Base-by-base conservation (phyloP, 2,888 invertebrate species). In the Oxytorus armatus region DNA sequence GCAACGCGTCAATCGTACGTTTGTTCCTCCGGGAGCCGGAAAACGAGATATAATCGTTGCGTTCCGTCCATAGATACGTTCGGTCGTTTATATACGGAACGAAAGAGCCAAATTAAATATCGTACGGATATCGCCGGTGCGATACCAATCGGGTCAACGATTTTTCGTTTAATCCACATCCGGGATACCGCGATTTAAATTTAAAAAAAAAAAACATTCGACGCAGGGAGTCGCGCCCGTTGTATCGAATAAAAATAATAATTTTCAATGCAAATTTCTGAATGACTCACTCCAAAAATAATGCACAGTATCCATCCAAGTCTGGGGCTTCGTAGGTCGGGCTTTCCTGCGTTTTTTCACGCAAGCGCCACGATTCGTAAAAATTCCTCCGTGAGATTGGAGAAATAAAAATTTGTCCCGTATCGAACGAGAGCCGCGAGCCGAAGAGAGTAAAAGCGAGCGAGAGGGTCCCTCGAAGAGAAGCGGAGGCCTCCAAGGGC, bases 291-390 rank as follows among this genome's bases (percentile, higher is more conserved):
- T 91, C 91, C 90, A 90, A 87, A 91, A 90, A 90, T 91, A 90
- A 90, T 91, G 91, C 91, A 92, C 91, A 90, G 91, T 91, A 92
- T 92, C 92, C 92, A 92, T 91, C 91, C 91, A 90, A 90, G 84
- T 85, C 84, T 84, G 84, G 86, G 85, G 84, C 85, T 72, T 73
- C 68, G 72, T 76, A 85, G 84, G 63, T 82, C 75, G 77, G 77
- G 79, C 77, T 84, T 73, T 77, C 74, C 83, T 75, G 81, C 80
- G 83, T 72, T 66, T 79, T 66, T 53, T 61, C 65, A 74, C 77
- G 76, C 57, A 70, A 82, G 68, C 59, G 74, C 66, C 82, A 80
- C 84, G 74, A 72, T 76, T 57, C 72, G 66, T 42, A 74, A 72
- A 77, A 69, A 65, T 49, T 68, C 69, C 63, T 39, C 14, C 33